Evolutionary conservation across 2,888 invertebrate genomes (phyloP), one percentile per base, ranked within the genome.

Genomic region (Monoplex corrugatus): DNA sequence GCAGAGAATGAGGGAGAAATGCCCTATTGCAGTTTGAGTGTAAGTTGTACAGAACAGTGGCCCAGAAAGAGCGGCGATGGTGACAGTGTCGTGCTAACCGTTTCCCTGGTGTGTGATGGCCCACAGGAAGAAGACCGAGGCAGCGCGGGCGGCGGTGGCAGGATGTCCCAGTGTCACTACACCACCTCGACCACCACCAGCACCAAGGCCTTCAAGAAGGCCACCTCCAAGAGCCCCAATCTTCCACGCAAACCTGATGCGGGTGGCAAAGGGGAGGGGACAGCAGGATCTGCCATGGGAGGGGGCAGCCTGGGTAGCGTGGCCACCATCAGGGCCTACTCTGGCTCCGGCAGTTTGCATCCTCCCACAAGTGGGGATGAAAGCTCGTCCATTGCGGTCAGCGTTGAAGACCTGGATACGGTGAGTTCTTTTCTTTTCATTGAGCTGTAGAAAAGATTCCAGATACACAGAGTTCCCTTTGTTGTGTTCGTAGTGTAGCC

Each of bases 201-300:
- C 35, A 32, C 87, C 80, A 93, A 94, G 86, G 90, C 90, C 75
- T 91, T 92, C 86, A 89, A 91, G 44, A 93, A 93, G 90, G 93
- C 63, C 93, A 89, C 88, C 80, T 88, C 92, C 28, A 94, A 93
- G 90, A 94, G 94, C 88, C 94, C 94, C 10, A 93, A 90, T 89
- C 88, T 94, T 87, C 92, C 93, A 45, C 93, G 93, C 88, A 93
- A 93, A 85, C 93, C 92, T 68, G 92, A 93, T 19, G 68, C 84
- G 0, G 92, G 93, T 1, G 93, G 93, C n/a, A 80, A 63, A 6
- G 91, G 91, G 88, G 90, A 43, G n/a, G 50, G 78, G 19, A 3
- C 63, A 23, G 63, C 44, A 2, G 68, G 40, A 0, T 0, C 44
- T 8, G 43, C 35, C 44, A 10, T 28, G 19, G 63, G 63, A 23